Conservation (phyloP, 2,797 vertebrate species). For the Hyperoplus immaculatus region DNA sequence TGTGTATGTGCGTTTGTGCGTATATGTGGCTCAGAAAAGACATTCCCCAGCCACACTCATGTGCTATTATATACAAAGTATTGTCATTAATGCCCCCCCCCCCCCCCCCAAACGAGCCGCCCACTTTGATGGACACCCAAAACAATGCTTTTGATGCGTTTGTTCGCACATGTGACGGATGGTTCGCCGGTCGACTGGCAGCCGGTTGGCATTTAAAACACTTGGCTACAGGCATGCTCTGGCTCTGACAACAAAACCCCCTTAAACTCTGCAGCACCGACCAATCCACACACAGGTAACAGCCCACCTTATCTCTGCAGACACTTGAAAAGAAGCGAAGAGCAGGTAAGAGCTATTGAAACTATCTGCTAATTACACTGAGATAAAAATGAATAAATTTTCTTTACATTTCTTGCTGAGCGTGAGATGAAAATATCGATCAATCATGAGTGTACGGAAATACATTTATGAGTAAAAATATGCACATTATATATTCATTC, state of each 20-base stretch:
- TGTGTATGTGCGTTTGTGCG: constrained; percentile 24
- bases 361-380: constrained; percentile 12
- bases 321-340: constrained; percentile 50
- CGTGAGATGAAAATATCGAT: too few species aligned
- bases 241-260: constrained; percentile 66
- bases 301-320: constrained; percentile 45
- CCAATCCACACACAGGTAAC: constrained; percentile 57
- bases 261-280: constrained; percentile 33
- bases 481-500: too few species aligned
- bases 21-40: constrained; percentile 17
- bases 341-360: constrained; percentile 25
- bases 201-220: constrained; percentile 63
- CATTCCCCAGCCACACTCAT: constrained; percentile 54
- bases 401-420: too few species aligned
- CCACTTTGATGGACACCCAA: constrained; percentile 75
- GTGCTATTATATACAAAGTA: constrained; percentile 53
- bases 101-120: constrained; percentile 47
- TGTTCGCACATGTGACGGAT: constrained; percentile 76
- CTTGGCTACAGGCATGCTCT: constrained; percentile 62
- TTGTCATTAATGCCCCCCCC: constrained; percentile 51
- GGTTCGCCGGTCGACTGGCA: constrained; percentile 47
- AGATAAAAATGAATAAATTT: neutral
- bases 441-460: too few species aligned
- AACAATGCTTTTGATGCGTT: constrained; percentile 76
- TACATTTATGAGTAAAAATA: too few species aligned